Percentiles rank a stretch among this genome's conserved stretches.
These are phyloP conservation scores for Sphaerophoria taeniata DNA, from an alignment of 2,888 invertebrate genomes.

Conservation along the genomic window DNA sequence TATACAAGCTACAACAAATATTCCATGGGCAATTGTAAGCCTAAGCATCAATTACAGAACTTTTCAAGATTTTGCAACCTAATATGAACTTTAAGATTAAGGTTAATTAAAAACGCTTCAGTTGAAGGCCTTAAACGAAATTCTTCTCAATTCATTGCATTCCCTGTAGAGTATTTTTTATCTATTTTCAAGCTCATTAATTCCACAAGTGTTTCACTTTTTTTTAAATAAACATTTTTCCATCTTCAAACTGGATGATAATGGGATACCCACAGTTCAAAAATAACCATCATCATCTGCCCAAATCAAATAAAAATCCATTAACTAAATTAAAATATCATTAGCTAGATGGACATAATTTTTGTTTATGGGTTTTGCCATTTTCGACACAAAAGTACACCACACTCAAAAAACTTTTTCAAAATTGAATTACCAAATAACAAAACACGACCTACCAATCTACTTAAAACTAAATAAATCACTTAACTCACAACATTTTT, in stretches of 20 bases:
- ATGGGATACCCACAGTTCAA: neutral
- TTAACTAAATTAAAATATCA: constrained; percentile 15
- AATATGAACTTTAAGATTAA: too few relatives aligned
- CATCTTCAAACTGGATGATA: neutral
- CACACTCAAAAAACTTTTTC: neutral
- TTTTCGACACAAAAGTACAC: neutral
- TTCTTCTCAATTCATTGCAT: too few relatives aligned
- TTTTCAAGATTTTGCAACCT: too few relatives aligned
- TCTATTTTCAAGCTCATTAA: too few relatives aligned
- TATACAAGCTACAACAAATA: too few relatives aligned
- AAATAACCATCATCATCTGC: neutral
- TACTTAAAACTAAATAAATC: constrained; percentile 26
- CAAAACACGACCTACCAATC: neutral
- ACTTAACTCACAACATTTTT: constrained; percentile 2
- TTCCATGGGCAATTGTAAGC: too few relatives aligned
- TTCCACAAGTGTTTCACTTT: too few relatives aligned
- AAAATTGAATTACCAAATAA: constrained; percentile 14
- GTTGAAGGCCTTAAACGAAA: too few relatives aligned
- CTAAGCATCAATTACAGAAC: too few relatives aligned
- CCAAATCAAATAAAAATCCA: constrained; percentile 9
- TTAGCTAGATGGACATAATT: neutral
- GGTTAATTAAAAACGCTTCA: too few relatives aligned
- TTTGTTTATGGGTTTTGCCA: neutral
- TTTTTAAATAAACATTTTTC: too few relatives aligned
- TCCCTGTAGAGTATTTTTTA: too few relatives aligned